Conservation (phyloP, 2,113 vertebrate species). For the Microcebus griseorufus region DNA sequence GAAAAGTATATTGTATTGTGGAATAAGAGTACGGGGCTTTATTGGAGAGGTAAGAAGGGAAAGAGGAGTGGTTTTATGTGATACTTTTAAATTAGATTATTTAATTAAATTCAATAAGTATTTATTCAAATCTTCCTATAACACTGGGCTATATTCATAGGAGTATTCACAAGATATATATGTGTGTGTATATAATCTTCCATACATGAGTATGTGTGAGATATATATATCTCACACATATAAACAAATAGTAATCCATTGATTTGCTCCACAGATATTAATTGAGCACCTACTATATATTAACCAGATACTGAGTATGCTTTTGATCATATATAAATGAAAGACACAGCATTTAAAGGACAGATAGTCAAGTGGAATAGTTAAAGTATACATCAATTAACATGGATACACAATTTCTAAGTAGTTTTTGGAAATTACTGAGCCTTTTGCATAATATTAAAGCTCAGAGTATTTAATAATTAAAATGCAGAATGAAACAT, state of each 20-base stretch:
- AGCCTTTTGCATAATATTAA: background rate
- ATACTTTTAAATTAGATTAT: background rate
- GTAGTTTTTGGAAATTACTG: constrained; percentile 43
- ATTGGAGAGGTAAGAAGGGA: background rate
- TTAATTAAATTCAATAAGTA: background rate
- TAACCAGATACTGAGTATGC: background rate
- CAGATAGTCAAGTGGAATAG: background rate
- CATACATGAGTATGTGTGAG: background rate
- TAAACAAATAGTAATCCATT: background rate
- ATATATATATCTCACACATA: background rate
- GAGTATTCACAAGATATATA: background rate
- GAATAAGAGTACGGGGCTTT: background rate
- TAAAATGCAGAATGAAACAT: background rate
- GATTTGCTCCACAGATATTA: background rate
- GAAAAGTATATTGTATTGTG: background rate
- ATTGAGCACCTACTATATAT: background rate
- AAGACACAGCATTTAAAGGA: background rate
- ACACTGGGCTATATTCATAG: background rate
- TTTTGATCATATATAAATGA: background rate
- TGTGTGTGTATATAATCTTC: background rate
- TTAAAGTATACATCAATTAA: background rate
- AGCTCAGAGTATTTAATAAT: constrained; percentile 26
- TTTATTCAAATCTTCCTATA: background rate
- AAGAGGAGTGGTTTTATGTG: background rate
- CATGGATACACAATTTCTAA: constrained; percentile 16